Conservation (phyloP, 2,797 vertebrate species). For the Pristis pectinata region DNA sequence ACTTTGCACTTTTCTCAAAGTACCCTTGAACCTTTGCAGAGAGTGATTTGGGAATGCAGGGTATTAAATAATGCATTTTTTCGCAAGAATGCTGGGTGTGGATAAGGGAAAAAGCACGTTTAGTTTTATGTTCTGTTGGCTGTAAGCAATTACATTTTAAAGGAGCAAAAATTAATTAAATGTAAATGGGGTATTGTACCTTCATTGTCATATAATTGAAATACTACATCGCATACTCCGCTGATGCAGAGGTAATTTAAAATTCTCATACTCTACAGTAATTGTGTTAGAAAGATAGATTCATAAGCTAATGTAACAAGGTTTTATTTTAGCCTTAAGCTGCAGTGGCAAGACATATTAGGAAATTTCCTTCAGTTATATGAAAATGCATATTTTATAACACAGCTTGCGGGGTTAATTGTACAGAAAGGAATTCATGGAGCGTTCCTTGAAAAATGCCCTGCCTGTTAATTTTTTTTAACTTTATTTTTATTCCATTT, state of each 20-base stretch:
- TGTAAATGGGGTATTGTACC: constrained; percentile 28
- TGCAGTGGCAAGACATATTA: constrained; percentile 26
- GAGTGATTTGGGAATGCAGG: background rate
- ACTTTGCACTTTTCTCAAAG: background rate
- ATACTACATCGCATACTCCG: constrained; percentile 1
- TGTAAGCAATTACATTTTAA: constrained; percentile 12
- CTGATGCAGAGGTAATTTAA: constrained; percentile 35
- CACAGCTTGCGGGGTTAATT: constrained; percentile 1
- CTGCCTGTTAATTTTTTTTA: constrained; percentile 7
- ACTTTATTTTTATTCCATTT: background rate
- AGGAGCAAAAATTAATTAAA: constrained; percentile 30
- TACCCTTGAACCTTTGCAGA: background rate
- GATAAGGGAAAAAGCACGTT: background rate
- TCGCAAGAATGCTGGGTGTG: background rate
- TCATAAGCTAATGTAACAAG: constrained; percentile 37
- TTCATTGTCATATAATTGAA: constrained; percentile 30
- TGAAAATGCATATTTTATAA: constrained; percentile 37
- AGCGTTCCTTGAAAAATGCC: background rate
- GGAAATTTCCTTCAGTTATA: constrained; percentile 33
- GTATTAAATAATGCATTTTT: background rate
- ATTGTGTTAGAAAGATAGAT: constrained; percentile 38
- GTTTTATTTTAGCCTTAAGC: constrained; percentile 36
- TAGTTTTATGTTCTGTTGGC: background rate
- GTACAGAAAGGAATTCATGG: background rate
- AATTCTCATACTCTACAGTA: constrained; percentile 26